phyloP scores from a whole-genome alignment of 2,888 invertebrate genomes.

The Cephonodes hylas region DNA sequence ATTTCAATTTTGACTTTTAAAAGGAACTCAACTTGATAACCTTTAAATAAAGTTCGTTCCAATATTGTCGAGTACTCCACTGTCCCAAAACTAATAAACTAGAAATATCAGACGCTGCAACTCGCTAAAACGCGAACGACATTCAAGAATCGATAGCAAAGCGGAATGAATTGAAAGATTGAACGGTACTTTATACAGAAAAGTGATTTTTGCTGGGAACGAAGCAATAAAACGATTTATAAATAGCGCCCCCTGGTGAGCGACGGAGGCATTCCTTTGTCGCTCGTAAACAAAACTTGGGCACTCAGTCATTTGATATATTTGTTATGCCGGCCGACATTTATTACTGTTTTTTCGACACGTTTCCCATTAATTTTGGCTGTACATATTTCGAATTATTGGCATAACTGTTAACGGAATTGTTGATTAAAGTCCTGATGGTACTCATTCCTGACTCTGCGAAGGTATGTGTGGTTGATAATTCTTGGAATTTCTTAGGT shows the following conservation, averaged over 20 bases:
- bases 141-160: neutral
- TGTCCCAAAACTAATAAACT: no score
- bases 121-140: neutral
- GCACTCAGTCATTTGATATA: conserved; percentile 1
- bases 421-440: no score
- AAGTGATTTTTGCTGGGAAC: neutral
- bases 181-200: conserved; percentile 1
- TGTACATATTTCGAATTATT: neutral
- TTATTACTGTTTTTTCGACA: neutral
- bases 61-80: no score
- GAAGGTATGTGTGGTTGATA: no score
- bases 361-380: neutral
- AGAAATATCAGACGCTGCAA: neutral
- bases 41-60: no score
- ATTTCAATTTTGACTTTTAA: no score
- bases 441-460: no score
- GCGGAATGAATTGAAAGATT: neutral
- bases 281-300: conserved; percentile 24
- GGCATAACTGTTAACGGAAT: neutral
- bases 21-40: no score
- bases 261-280: conserved; percentile 16
- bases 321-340: neutral
- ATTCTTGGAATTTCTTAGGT: no score
- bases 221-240: conserved; percentile 1
- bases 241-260: neutral